A percentile compares a stretch with the other conserved stretches of the same genome.
These are phyloP conservation scores for Parazoanthus atlanticus DNA, from an alignment of 92 coral and sea anemone genomes.

Conservation along the genomic window DNA sequence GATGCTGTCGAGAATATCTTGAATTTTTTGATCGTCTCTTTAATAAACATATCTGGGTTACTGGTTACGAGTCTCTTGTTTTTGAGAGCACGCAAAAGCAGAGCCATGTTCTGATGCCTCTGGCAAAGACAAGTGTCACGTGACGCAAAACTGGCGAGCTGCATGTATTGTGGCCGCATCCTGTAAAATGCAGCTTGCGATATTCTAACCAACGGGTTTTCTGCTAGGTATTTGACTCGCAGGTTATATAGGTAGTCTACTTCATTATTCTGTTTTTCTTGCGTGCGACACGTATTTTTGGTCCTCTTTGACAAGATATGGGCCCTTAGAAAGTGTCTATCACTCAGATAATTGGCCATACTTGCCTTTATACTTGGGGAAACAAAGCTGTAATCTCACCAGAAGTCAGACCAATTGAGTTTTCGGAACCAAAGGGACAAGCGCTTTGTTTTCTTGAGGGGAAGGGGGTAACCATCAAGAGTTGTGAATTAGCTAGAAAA, in stretches of 20 bases:
- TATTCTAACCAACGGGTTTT: conserved; percentile 48
- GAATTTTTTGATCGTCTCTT: conserved; percentile 21
- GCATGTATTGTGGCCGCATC: conserved; percentile 41
- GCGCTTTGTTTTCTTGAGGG: too few relatives aligned
- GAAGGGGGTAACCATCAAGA: too few relatives aligned
- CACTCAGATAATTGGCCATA: conserved; percentile 6
- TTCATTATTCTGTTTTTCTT: neutral
- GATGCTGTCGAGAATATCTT: conserved; percentile 11
- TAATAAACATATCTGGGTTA: conserved; percentile 1
- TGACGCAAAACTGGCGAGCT: conserved; percentile 45
- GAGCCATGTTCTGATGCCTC: conserved; percentile 60
- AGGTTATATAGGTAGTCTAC: conserved; percentile 43
- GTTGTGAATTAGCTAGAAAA: too few relatives aligned
- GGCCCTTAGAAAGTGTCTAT: neutral
- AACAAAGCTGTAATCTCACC: conserved; percentile 1
- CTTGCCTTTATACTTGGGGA: neutral
- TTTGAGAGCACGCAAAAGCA: conserved; percentile 48
- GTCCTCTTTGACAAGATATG: neutral
- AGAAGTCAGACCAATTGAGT: neutral
- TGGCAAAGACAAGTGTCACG: conserved; percentile 55
- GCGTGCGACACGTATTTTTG: neutral
- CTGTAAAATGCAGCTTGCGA: conserved; percentile 54
- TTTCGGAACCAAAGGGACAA: too few relatives aligned
- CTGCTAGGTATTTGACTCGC: conserved; percentile 48
- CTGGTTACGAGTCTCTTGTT: neutral